Evolutionary conservation across 2,113 vertebrate species (phyloP).

Genomic region (Menura novaehollandiae): DNA sequence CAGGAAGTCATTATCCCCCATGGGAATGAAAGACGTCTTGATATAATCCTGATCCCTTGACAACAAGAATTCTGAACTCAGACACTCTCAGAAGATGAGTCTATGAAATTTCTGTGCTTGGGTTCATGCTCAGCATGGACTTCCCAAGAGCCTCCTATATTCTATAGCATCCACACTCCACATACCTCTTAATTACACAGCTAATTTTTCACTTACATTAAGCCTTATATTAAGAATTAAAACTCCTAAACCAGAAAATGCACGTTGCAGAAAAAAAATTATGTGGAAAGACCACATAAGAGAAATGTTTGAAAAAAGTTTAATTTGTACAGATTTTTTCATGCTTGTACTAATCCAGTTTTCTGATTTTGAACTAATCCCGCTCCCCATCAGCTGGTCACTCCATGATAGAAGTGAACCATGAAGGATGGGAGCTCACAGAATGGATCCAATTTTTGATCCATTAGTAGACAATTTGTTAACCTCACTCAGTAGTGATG

Average conservation of each 20-base stretch:
- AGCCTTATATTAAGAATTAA: neutral
- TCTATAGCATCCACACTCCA: neutral
- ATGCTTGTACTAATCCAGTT: neutral
- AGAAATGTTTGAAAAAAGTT: neutral
- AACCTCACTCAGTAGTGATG: accelerated
- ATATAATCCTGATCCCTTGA: neutral
- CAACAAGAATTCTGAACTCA: neutral
- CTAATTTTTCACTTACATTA: neutral
- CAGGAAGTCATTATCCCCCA: neutral
- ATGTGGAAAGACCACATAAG: neutral
- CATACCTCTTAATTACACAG: neutral
- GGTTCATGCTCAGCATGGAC: neutral
- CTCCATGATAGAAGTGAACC: neutral
- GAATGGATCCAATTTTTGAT: neutral
- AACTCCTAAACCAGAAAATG: neutral
- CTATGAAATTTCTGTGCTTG: neutral
- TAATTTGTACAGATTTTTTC: neutral
- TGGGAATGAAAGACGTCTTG: neutral
- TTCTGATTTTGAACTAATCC: neutral
- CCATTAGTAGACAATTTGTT: neutral
- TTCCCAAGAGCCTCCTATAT: neutral
- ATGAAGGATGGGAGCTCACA: accelerated
- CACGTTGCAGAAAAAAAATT: neutral
- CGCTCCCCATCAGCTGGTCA: neutral
- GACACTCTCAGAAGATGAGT: neutral